Conservation (phyloP, 2,113 vertebrate genomes). For the Garra rufa region DNA sequence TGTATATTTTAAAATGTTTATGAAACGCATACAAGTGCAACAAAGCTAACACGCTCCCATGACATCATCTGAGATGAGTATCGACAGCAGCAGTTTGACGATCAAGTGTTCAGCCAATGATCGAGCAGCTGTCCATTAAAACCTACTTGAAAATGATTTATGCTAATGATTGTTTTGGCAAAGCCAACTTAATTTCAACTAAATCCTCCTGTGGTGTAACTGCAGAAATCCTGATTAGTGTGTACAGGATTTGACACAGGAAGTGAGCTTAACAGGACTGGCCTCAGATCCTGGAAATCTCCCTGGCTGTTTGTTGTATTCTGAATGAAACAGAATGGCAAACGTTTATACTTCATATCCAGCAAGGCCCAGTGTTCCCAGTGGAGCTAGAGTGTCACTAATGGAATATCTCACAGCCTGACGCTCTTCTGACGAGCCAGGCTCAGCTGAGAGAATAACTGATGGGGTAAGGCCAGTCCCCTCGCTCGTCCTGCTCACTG, state of each 20-base stretch:
- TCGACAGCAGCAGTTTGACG: not conserved
- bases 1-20: not conserved
- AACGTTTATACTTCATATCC: constrained; percentile 40
- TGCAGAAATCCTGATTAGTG: constrained; percentile 24
- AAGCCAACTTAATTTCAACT: constrained; percentile 3
- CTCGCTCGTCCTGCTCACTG: constrained; percentile 13
- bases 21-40: not conserved
- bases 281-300: constrained; percentile 26
- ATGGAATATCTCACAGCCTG: constrained; percentile 46
- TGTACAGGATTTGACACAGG: constrained; percentile 21
- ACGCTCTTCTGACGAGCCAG: constrained; percentile 31
- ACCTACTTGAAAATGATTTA: constrained; percentile 18
- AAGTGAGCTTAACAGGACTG: constrained; percentile 22
- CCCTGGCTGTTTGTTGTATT: constrained; percentile 28
- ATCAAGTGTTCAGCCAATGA: not conserved
- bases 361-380: constrained; percentile 7
- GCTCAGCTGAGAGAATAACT: constrained; percentile 41
- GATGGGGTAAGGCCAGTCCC: constrained; percentile 39
- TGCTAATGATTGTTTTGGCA: constrained; percentile 15
- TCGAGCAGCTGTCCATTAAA: not conserved
- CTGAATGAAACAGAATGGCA: constrained; percentile 40
- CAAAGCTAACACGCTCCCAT: not conserved
- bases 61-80: not conserved
- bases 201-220: constrained; percentile 24
- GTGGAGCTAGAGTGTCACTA: constrained; percentile 34